A percentile compares a stretch with the other conserved stretches of the same genome.
Evolutionary conservation across 2,888 invertebrate species (phyloP).

Genomic region (Euplagia quadripunctaria): DNA sequence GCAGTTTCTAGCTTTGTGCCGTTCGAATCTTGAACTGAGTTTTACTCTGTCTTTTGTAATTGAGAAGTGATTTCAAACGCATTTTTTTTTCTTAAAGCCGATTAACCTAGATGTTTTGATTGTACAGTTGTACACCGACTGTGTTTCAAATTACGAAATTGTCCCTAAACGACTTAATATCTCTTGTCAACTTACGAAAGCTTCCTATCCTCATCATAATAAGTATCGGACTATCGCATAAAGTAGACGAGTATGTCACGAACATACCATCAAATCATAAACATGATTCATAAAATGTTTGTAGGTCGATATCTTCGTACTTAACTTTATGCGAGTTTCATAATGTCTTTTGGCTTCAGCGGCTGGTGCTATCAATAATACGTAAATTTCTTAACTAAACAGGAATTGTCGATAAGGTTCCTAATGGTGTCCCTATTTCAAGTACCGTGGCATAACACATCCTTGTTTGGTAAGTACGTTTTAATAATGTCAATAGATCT

Average conservation of each 20-base stretch:
- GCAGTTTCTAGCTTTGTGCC: slow-evolving; percentile 37
- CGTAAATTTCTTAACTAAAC: background rate
- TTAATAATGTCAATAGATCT: background rate
- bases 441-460: background rate
- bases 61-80: background rate
- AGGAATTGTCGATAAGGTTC: background rate
- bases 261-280: slow-evolving; percentile 36
- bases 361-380: background rate
- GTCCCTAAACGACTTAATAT: slow-evolving; percentile 3
- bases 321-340: slow-evolving; percentile 9
- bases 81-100: too few relatives aligned
- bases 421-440: background rate
- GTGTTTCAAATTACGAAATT: slow-evolving; percentile 4
- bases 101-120: too few relatives aligned
- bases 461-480: background rate
- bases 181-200: slow-evolving; percentile 7
- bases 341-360: background rate
- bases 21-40: slow-evolving; percentile 40
- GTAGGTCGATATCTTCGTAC: slow-evolving; percentile 31
- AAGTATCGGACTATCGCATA: slow-evolving; percentile 24
- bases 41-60: slow-evolving; percentile 40
- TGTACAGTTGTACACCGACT: too few relatives aligned
- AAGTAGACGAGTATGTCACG: slow-evolving; percentile 39
- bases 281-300: slow-evolving; percentile 41
- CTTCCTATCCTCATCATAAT: slow-evolving; percentile 14